Base-by-base conservation (phyloP, 2,888 invertebrate species). In the Myopa testacea region DNA sequence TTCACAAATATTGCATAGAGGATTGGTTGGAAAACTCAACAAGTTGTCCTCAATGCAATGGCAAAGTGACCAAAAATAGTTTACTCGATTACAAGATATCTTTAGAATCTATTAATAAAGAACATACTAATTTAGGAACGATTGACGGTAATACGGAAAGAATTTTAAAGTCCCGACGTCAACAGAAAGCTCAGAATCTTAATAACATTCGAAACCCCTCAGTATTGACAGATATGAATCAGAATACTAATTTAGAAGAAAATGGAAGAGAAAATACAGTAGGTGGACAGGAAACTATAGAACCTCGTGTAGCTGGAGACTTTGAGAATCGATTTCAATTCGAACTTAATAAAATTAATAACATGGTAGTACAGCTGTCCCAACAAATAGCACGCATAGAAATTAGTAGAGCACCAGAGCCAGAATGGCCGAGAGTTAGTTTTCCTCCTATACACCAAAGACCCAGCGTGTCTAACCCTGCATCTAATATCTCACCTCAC, bases 371-470 rank as follows among this genome's bases (percentile, higher is more conserved):
- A 8, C 16, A 74, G 14, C 67, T 74, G 19, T 16, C 74, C 4
- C 19, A 74, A 74, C 74, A 74, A 67, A 38, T 74, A 37, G 10
- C 14, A 3, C 52, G 10, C 7, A 10, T 74, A 16, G 40, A 74
- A 16, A 34, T 67, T 34, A 19, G 65, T 52, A 34, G 16, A 34
- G 7, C 50, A 16, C 67, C 45, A 37, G 74, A 74, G 34, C 65
- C 65, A 65, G 74, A 74, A 45, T 74, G 74, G 74, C 52, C 74
- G 26, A 14, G 67, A 38, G 37, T 26, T 19, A 19, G 40, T 26
- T 63, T 63, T 45, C 63, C 63, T 37, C 19, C 45, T 45, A 45
- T 73, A 71, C 19, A 12, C 12, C 37, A 45, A 26, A 50, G 3
- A 16, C 50, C 69, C 10, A 40, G 26, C n/a, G 50, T 26, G 3